Conservation (phyloP, 37 sponge, comb jelly and placozoan species). For the Axinella damicornis region DNA sequence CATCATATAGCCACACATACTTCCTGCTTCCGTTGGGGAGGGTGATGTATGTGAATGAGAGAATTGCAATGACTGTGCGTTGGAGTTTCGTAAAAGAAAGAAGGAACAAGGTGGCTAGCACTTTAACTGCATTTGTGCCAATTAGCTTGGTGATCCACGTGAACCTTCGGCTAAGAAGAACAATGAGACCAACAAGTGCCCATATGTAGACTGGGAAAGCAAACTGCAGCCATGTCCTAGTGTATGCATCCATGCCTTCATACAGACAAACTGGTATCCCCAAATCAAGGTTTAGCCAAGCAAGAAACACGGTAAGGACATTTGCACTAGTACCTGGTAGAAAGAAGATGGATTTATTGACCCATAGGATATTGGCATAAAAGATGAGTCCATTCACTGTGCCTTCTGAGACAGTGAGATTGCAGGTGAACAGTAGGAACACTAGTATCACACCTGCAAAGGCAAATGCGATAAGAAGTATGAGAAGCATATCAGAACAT, state of each 20-base stretch:
- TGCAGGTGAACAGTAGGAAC: background rate
- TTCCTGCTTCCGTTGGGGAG: background rate
- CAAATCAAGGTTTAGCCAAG: slow-evolving; percentile 3
- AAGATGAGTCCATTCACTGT: slow-evolving; percentile 26
- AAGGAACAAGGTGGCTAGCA: slow-evolving; percentile 18
- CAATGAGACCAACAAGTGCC: slow-evolving; percentile 1
- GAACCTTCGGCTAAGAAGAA: background rate
- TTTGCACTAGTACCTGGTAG: background rate
- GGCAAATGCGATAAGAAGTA: background rate
- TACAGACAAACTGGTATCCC: background rate
- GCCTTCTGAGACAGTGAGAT: slow-evolving; percentile 5
- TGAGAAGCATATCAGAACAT: background rate
- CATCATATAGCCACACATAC: slow-evolving; percentile 26
- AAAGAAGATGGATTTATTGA: slow-evolving; percentile 2
- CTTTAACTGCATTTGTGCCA: background rate
- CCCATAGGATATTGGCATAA: slow-evolving; percentile 13
- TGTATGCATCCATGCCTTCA: background rate
- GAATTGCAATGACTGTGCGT: slow-evolving; percentile 11
- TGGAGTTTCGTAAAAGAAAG: slow-evolving; percentile 19
- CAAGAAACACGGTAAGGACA: background rate
- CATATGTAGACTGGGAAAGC: slow-evolving; percentile 17
- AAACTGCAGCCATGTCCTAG: slow-evolving; percentile 37
- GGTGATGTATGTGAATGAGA: background rate
- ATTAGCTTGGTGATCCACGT: background rate
- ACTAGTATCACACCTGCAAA: slow-evolving; percentile 3